These are phyloP conservation scores for Arenicola marina DNA, from an alignment of 2,888 invertebrate species.

Conservation along the genomic window DNA sequence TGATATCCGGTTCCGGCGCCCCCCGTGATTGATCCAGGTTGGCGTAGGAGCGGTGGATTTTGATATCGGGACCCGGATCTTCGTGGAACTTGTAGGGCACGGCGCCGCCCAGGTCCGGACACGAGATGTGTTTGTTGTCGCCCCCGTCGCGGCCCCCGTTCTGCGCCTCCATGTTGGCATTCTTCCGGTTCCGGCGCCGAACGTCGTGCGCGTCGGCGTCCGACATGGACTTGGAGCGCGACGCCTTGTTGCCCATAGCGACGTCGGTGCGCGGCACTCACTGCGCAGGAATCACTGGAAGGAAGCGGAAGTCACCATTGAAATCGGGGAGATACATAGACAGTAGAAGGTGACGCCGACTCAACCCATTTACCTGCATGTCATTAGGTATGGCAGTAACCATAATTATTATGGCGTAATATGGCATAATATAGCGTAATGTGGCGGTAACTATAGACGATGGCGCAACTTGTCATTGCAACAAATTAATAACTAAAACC, in stretches of 20 bases:
- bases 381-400: too few relatives aligned
- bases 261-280: too few relatives aligned
- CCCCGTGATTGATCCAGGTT: neutral
- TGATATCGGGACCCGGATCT: constrained; percentile 17
- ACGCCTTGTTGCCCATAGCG: constrained; percentile 18
- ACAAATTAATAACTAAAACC: too few relatives aligned
- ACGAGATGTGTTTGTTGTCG: constrained; percentile 10
- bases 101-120: constrained; percentile 22
- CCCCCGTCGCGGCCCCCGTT: neutral
- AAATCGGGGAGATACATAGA: too few relatives aligned
- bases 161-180: neutral
- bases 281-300: too few relatives aligned
- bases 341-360: too few relatives aligned
- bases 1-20: constrained; percentile 16
- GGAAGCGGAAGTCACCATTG: too few relatives aligned
- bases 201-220: neutral
- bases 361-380: too few relatives aligned
- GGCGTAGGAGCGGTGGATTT: constrained; percentile 24
- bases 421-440: too few relatives aligned
- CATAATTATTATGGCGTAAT: too few relatives aligned
- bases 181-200: constrained; percentile 3
- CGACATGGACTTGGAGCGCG: constrained; percentile 5
- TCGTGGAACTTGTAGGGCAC: constrained; percentile 15
- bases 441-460: too few relatives aligned
- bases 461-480: too few relatives aligned